Conservation (phyloP, 2,888 invertebrate species). For the Cheilosia vulpina region DNA sequence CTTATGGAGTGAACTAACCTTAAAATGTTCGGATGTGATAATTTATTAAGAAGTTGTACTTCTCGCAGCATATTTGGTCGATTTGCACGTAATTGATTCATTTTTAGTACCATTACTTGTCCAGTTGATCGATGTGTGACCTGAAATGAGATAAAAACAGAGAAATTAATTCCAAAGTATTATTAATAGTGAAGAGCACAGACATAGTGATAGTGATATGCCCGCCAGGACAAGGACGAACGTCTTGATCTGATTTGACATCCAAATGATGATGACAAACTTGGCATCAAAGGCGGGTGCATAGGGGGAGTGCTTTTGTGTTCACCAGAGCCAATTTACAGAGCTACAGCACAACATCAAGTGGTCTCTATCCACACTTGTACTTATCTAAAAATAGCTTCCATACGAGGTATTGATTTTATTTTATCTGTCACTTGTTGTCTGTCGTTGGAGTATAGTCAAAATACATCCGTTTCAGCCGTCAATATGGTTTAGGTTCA, state of each 20-base stretch:
- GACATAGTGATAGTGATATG: background rate
- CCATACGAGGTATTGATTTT: conserved; percentile 42
- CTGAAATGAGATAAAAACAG: conserved; percentile 85
- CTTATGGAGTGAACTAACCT: conserved; percentile 85
- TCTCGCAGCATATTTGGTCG: conserved; percentile 98
- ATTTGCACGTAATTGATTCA: conserved; percentile 97
- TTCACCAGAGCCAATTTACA: background rate
- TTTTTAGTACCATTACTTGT: conserved; percentile 98
- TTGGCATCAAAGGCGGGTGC: background rate
- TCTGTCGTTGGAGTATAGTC: conserved; percentile 13
- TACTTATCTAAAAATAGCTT: conserved; percentile 49
- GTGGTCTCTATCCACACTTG: conserved; percentile 17
- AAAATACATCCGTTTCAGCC: conserved; percentile 49
- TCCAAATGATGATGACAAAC: background rate
- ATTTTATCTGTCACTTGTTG: conserved; percentile 19
- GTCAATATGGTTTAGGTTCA: conserved; percentile 14
- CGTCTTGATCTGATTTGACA: conserved; percentile 19
- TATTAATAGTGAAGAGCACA: background rate
- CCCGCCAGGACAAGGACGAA: conserved; percentile 12
- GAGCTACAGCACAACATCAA: background rate
- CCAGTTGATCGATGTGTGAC: conserved; percentile 96
- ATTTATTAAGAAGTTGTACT: conserved; percentile 97
- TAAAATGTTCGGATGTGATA: conserved; percentile 97
- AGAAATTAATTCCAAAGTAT: conserved; percentile 27
- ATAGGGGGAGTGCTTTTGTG: conserved; percentile 21